These are phyloP conservation scores for Gallinago media DNA, from an alignment of 2,113 vertebrate species.

Conservation along the genomic window DNA sequence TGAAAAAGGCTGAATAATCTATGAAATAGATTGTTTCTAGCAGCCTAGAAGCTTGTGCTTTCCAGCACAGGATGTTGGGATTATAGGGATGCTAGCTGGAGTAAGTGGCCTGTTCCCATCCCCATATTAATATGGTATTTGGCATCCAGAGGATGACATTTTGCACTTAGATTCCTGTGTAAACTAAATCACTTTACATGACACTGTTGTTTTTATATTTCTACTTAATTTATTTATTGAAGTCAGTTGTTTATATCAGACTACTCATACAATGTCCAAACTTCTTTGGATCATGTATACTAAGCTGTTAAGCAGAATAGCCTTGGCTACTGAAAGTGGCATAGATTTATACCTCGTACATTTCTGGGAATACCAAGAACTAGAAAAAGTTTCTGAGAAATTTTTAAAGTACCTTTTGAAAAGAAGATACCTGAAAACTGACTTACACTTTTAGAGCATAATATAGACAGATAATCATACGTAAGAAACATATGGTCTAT, in stretches of 20 bases:
- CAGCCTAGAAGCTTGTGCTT: not conserved
- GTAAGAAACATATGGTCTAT: not conserved
- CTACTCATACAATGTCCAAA: slow-evolving; percentile 16
- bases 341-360: not conserved
- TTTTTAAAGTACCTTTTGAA: not conserved
- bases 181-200: slow-evolving; percentile 21
- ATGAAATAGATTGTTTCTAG: not conserved
- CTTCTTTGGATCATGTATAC: not conserved
- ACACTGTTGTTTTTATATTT: slow-evolving; percentile 11
- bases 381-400: not conserved
- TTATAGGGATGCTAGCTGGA: not conserved
- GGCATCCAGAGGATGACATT: not conserved
- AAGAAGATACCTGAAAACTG: not conserved
- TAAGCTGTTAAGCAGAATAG: not conserved
- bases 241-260: not conserved
- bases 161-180: not conserved
- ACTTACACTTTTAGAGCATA: not conserved
- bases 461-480: not conserved
- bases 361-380: not conserved
- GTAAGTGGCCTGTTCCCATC: not conserved
- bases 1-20: not conserved
- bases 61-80: not conserved
- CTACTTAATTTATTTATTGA: slow-evolving; percentile 34
- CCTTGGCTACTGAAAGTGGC: not conserved
- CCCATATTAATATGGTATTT: not conserved